Evolutionary conservation across 2,797 vertebrate genomes (phyloP).

Genomic region (Arrhamphus sclerolepis): DNA sequence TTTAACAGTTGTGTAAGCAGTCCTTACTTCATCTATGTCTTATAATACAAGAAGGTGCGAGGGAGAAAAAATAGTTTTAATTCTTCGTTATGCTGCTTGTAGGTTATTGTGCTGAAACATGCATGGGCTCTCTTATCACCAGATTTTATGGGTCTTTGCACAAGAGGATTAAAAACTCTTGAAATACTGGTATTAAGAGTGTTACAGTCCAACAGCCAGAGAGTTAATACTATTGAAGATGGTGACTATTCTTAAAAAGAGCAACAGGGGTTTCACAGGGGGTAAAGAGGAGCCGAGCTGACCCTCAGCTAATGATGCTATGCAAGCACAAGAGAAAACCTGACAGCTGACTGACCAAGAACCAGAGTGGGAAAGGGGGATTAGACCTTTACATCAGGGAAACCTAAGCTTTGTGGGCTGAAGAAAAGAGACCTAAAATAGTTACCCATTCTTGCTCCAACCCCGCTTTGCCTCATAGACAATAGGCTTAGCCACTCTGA

Average conservation of each 20-base stretch:
- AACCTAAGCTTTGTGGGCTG: conserved; percentile 70
- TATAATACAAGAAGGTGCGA: no score
- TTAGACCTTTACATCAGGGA: conserved; percentile 73
- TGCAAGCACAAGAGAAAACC: conserved; percentile 53
- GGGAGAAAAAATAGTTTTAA: no score
- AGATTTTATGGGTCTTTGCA: conserved; percentile 70
- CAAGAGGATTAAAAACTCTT: conserved; percentile 78
- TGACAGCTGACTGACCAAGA: conserved; percentile 67
- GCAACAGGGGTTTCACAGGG: conserved; percentile 69
- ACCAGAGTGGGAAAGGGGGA: conserved; percentile 66
- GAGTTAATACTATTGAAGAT: conserved; percentile 74
- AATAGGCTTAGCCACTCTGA: conserved; percentile 73
- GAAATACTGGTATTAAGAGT: conserved; percentile 72
- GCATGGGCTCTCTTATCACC: conserved; percentile 60
- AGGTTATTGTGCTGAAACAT: conserved; percentile 41
- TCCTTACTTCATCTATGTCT: no score
- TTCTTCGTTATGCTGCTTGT: conserved; percentile 1
- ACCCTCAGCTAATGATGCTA: conserved; percentile 80
- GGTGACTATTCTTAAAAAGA: conserved; percentile 72
- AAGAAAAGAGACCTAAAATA: conserved; percentile 70
- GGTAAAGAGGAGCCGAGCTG: conserved; percentile 64
- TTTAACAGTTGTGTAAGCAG: no score
- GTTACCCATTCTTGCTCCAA: conserved; percentile 67
- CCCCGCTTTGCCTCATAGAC: conserved; percentile 78
- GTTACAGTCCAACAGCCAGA: conserved; percentile 70